Evolutionary conservation across 53 echinoderm and acorn worm genomes (phyloP).

Genomic region (Arbacia lixula): DNA sequence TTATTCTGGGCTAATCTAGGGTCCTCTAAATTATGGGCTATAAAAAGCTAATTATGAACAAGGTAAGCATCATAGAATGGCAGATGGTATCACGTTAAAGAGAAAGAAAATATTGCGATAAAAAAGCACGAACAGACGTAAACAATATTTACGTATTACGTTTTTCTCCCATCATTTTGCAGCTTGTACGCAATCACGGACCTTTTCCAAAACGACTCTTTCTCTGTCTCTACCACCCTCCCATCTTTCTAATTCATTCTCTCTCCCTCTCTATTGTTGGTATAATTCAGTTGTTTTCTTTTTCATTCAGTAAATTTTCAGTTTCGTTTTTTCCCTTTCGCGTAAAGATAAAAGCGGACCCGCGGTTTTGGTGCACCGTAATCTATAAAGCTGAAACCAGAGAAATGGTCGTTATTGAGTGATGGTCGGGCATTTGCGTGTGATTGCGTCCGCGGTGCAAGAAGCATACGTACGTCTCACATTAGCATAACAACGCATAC

Average conservation of each 20-base stretch:
- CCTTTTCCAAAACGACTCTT: background rate
- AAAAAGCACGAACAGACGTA: background rate
- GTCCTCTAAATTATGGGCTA: too few relatives aligned
- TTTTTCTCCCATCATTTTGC: background rate
- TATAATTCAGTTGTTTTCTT: background rate
- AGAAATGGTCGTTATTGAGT: constrained; percentile 1
- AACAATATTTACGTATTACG: constrained; percentile 37
- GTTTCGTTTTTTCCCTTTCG: too few relatives aligned
- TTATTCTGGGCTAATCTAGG: too few relatives aligned
- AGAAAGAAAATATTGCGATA: too few relatives aligned
- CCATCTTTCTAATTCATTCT: background rate
- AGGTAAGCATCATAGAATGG: too few relatives aligned
- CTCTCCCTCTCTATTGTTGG: too few relatives aligned
- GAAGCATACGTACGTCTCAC: constrained; percentile 42
- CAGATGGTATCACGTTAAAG: too few relatives aligned
- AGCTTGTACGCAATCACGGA: constrained; percentile 46
- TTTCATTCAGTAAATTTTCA: background rate
- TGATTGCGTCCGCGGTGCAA: constrained; percentile 37
- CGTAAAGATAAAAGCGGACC: background rate
- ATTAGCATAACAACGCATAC: constrained; percentile 55
- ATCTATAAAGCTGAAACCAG: constrained; percentile 21
- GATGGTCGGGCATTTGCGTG: constrained; percentile 22
- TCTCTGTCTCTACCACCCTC: background rate
- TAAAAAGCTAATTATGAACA: too few relatives aligned
- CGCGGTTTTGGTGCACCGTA: background rate